Evolutionary conservation across 64 coral and sea anemone species (phyloP).

Genomic region (Stichodactyla helianthus): DNA sequence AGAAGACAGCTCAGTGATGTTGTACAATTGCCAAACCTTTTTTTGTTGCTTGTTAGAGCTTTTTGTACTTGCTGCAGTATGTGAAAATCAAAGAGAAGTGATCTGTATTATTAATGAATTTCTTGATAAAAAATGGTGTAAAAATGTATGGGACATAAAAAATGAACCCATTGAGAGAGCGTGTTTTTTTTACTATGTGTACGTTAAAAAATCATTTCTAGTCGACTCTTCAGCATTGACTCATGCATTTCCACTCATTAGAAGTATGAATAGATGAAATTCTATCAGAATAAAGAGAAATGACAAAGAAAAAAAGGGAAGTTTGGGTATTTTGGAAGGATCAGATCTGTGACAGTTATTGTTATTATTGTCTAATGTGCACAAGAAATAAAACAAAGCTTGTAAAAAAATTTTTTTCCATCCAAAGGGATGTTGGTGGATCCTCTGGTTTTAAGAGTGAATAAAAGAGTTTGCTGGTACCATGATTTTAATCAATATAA

Average conservation of each 20-base stretch:
- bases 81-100: background rate
- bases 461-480: no score
- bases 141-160: background rate
- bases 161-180: background rate
- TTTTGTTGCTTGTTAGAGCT: background rate
- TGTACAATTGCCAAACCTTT: background rate
- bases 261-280: constrained; percentile 1
- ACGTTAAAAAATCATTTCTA: background rate
- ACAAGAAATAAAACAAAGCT: no score
- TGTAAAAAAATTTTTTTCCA: no score
- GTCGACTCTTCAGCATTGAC: background rate
- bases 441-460: no score
- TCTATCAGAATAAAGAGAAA: background rate
- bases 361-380: no score
- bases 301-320: background rate
- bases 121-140: background rate
- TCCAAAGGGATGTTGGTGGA: no score
- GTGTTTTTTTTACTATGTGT: constrained; percentile 8
- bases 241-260: background rate
- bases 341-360: no score
- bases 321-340: no score
- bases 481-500: no score
- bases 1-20: background rate
- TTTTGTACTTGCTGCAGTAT: background rate
- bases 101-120: background rate